Evolutionary conservation across 2,888 invertebrate genomes (phyloP), one percentile per base, ranked within the genome.

Genomic region (Drosophila mimica): DNA sequence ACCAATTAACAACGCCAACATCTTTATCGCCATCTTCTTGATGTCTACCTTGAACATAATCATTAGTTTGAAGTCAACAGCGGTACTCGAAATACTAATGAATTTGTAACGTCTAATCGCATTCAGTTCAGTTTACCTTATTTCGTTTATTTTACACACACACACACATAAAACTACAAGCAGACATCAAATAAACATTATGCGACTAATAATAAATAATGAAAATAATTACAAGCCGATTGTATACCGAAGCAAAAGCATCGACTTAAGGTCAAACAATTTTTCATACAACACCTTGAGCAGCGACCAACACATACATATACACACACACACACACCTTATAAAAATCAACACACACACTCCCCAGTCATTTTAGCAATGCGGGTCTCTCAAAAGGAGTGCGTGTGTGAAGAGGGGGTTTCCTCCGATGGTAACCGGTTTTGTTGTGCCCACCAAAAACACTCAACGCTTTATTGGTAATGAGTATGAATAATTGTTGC

Each of bases 281-380:
- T 84, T 87, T 87, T 77, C 85, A 87, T 81, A 82, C 84, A 85
- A 87, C 88, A 87, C 84, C 89, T 85, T 85, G 84, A 84, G 82
- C 57, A 71, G 51, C 67, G 65, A 65, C 52, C 61, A 61, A 40
- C 38, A 56, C 48, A 61, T 31, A 34, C 53, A 31, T n/a, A n/a
- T 57, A 48, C 40, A 31, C 59, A 48, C 60, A 61, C 54, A 20
- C 57, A 59, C 30, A 66, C 53, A 58, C 61, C 34, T 60, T 51
- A 33, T 17, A 20, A 43, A 75, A 57, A 63, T 31, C 17, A 49
- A 30, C 61, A 38, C 62, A 52, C 63, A 72, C 52, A 58, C 20
- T 11, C 38, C 54, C 54, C 71, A 62, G 63, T 56, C 63, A 78
- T 75, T 79, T 70, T 25, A 70, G 70, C 67, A 62, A 70, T 70